phyloP scores from a whole-genome alignment of 2,888 invertebrate genomes.

The Cryptocephalus primarius region DNA sequence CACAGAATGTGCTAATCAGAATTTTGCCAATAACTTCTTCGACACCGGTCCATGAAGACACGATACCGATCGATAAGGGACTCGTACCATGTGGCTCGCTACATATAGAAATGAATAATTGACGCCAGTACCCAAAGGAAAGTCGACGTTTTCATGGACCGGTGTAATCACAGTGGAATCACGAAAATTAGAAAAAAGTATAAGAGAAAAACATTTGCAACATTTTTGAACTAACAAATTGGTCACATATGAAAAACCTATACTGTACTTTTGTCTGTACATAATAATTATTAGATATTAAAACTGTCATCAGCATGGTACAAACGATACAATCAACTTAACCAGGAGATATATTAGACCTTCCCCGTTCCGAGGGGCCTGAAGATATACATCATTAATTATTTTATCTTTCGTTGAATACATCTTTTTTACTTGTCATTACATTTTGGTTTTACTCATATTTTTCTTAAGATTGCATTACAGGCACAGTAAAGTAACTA shows the following conservation, averaged over 20 bases:
- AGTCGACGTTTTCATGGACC: slow-evolving; percentile 5
- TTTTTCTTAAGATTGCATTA: slow-evolving; percentile 30
- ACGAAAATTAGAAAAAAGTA: slow-evolving; percentile 11
- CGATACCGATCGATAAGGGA: neutral
- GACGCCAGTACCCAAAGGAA: no score
- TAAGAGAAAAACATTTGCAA: slow-evolving; percentile 12
- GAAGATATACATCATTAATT: no score
- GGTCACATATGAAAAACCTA: slow-evolving; percentile 23
- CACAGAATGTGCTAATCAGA: slow-evolving; percentile 25
- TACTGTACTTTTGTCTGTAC: slow-evolving; percentile 25
- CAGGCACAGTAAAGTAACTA: slow-evolving; percentile 36
- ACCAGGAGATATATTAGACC: no score
- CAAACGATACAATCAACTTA: no score
- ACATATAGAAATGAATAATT: no score
- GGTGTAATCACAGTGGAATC: slow-evolving; percentile 27
- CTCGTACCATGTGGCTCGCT: neutral
- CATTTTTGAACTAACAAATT: slow-evolving; percentile 18
- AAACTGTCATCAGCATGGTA: neutral
- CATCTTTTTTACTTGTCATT: slow-evolving; percentile 18
- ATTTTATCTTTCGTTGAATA: slow-evolving; percentile 25
- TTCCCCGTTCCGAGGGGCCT: no score
- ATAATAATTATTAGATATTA: slow-evolving; percentile 1
- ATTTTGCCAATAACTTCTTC: slow-evolving; percentile 33
- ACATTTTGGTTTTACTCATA: slow-evolving; percentile 16
- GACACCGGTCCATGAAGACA: slow-evolving; percentile 15